A percentile compares a stretch with the other conserved stretches of the same genome.
Evolutionary conservation across 2,797 vertebrate genomes (phyloP).

Genomic region (Lacerta viridis): DNA sequence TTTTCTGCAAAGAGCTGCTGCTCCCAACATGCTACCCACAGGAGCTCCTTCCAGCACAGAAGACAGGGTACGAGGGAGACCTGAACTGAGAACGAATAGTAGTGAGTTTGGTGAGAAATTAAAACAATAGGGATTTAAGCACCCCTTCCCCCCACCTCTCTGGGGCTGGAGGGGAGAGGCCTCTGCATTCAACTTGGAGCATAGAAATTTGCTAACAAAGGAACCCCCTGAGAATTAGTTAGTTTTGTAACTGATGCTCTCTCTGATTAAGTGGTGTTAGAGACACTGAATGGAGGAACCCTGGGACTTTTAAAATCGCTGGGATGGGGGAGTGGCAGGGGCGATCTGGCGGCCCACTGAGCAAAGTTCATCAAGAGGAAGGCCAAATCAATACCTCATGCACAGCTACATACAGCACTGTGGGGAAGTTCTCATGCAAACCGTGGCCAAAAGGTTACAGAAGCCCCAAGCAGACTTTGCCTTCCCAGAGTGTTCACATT

Average conservation of each 20-base stretch:
- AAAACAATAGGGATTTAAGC: not conserved
- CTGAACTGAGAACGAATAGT: too few species aligned
- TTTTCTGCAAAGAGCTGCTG: not conserved
- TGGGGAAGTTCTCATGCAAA: slow-evolving; percentile 17
- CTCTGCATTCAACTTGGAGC: not conserved
- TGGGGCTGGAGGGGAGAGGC: not conserved
- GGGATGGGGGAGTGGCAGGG: not conserved
- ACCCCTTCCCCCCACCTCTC: not conserved
- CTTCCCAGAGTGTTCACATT: not conserved
- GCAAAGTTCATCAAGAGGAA: not conserved
- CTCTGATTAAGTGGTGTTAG: too few species aligned
- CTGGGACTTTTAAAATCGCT: not conserved
- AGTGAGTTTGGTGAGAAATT: not conserved
- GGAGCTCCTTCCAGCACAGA: not conserved
- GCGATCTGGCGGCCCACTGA: not conserved
- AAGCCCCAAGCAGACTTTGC: not conserved
- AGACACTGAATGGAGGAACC: not conserved
- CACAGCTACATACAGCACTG: not conserved
- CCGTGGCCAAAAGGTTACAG: not conserved
- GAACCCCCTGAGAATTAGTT: not conserved
- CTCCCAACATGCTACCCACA: not conserved
- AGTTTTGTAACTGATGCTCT: not conserved
- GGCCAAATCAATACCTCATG: not conserved
- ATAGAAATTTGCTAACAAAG: not conserved
- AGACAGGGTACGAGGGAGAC: not conserved